A percentile compares a stretch with the other conserved stretches of the same genome.
Conservation (phyloP, 2,888 invertebrate species). For the Crematogaster levior region DNA sequence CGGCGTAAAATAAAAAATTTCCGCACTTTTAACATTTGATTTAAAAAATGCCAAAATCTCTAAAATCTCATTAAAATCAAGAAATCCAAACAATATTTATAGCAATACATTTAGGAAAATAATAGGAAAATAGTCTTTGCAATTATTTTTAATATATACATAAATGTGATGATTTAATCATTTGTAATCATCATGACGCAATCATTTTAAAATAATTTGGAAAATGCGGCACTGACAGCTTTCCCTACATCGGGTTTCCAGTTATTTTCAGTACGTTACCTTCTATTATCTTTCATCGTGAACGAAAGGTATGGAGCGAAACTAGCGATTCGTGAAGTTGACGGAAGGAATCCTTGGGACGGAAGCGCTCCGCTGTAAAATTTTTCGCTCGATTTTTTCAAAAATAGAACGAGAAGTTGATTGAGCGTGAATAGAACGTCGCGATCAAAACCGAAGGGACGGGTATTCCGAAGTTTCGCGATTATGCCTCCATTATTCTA, state of each 20-base stretch:
- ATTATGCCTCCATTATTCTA: slow-evolving; percentile 44
- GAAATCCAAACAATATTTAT: not conserved
- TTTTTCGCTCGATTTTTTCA: slow-evolving; percentile 33
- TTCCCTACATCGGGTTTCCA: not conserved
- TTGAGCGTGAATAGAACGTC: slow-evolving; percentile 48
- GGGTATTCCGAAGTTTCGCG: slow-evolving; percentile 32
- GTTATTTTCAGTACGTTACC: slow-evolving; percentile 43
- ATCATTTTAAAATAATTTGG: slow-evolving; percentile 17
- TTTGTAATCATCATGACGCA: not conserved
- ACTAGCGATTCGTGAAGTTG: slow-evolving; percentile 46
- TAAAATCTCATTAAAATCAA: not conserved
- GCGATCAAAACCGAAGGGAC: not conserved
- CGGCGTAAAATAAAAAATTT: not conserved
- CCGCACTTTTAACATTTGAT: not conserved
- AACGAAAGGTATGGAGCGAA: not conserved
- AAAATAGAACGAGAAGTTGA: slow-evolving; percentile 20
- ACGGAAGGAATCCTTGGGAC: slow-evolving; percentile 29
- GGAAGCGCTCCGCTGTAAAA: slow-evolving; percentile 25
- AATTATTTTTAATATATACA: not conserved
- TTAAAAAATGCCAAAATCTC: not conserved
- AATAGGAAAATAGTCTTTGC: not conserved
- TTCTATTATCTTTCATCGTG: slow-evolving; percentile 40
- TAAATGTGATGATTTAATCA: not conserved
- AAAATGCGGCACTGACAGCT: not conserved
- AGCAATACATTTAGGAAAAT: not conserved